A percentile compares a stretch with the other conserved stretches of the same genome.
Evolutionary conservation across 23 tunicate genomes (phyloP).

Genomic region (Trididemnum miniatum): DNA sequence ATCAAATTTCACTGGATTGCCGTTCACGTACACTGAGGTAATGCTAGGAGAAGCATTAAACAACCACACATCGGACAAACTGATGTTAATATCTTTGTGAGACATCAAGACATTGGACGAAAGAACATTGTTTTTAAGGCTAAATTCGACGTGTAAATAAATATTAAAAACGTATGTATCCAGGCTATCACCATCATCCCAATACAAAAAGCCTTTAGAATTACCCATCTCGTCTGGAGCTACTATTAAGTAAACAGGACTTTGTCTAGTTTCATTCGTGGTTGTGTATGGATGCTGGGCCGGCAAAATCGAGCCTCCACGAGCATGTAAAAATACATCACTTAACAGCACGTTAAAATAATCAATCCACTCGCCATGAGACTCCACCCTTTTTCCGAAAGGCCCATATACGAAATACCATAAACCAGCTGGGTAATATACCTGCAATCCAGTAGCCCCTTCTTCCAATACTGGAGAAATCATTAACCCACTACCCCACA

Average conservation of each 20-base stretch:
- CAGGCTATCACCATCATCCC: slow-evolving; percentile 95
- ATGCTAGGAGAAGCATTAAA: slow-evolving; percentile 11
- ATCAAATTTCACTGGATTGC: not conserved
- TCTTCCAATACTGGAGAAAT: slow-evolving; percentile 80
- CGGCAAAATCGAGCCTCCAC: slow-evolving; percentile 86
- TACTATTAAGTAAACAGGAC: slow-evolving; percentile 54
- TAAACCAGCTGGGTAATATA: slow-evolving; percentile 75
- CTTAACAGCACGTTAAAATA: slow-evolving; percentile 32
- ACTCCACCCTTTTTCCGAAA: slow-evolving; percentile 50
- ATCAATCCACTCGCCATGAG: slow-evolving; percentile 23
- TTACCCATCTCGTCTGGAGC: slow-evolving; percentile 56
- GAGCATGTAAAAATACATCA: slow-evolving; percentile 63
- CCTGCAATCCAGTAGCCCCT: slow-evolving; percentile 42
- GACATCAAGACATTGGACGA: not conserved
- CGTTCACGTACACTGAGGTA: not conserved
- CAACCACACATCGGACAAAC: not conserved
- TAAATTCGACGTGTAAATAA: slow-evolving; percentile 30
- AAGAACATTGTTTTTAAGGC: not conserved
- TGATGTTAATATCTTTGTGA: not conserved
- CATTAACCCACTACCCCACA: slow-evolving; percentile 88
- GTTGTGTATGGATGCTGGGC: slow-evolving; percentile 37
- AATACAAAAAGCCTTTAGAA: slow-evolving; percentile 76
- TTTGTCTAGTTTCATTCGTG: slow-evolving; percentile 57
- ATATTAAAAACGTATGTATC: slow-evolving; percentile 28
- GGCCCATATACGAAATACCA: slow-evolving; percentile 66